Conservation (phyloP, 2,113 vertebrate species). For the Polyodon spathula region DNA sequence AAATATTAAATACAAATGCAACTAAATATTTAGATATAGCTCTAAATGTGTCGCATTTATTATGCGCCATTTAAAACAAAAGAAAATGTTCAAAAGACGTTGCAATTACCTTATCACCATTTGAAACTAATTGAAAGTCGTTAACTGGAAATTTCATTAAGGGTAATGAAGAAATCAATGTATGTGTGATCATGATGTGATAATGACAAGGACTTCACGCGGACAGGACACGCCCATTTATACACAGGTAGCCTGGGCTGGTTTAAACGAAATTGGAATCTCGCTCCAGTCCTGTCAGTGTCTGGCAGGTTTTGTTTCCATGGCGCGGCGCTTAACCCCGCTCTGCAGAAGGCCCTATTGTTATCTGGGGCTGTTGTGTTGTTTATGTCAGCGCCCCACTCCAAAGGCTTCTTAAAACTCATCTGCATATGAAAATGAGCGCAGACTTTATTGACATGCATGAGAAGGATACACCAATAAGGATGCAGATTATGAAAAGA, state of each 20-base stretch:
- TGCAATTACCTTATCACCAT: slow-evolving; percentile 45
- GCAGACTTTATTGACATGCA: slow-evolving; percentile 75
- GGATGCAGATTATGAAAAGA: slow-evolving; percentile 76
- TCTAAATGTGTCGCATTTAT: slow-evolving; percentile 31
- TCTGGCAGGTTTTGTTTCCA: slow-evolving; percentile 20
- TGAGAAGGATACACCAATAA: slow-evolving; percentile 71
- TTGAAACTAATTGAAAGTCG: slow-evolving; percentile 63
- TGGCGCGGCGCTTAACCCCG: slow-evolving; percentile 20
- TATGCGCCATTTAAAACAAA: slow-evolving; percentile 32
- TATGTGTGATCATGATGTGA: slow-evolving; percentile 66
- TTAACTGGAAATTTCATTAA: slow-evolving; percentile 62
- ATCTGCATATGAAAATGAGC: slow-evolving; percentile 67
- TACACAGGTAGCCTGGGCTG: slow-evolving; percentile 31
- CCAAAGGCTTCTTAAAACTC: slow-evolving; percentile 57
- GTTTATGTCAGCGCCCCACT: slow-evolving; percentile 39
- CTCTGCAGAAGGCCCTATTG: slow-evolving; percentile 30
- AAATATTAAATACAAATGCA: not conserved
- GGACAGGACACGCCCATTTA: slow-evolving; percentile 46
- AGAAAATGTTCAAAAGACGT: slow-evolving; percentile 28
- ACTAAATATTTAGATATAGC: slow-evolving; percentile 8
- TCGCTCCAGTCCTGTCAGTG: slow-evolving; percentile 37
- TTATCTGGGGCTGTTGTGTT: slow-evolving; percentile 33
- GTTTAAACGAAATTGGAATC: slow-evolving; percentile 19
- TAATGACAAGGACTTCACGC: slow-evolving; percentile 50
- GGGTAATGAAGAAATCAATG: slow-evolving; percentile 61